Base-by-base conservation (phyloP, 2,113 vertebrate species). In the Corythornis cristatus region DNA sequence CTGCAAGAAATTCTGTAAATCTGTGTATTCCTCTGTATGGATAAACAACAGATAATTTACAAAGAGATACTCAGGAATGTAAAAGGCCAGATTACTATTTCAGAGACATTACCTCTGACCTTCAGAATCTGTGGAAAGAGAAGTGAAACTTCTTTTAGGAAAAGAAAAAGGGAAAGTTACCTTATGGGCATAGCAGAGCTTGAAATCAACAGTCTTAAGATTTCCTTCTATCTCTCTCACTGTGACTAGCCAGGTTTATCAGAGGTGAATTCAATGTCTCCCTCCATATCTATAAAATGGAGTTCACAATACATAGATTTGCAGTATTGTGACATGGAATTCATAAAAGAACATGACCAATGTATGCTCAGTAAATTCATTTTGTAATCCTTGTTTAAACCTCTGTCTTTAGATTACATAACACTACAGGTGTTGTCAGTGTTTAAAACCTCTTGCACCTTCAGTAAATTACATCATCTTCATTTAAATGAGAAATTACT, bases 21-120 rank as follows among this genome's bases (percentile, higher is more conserved):
- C 62, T 66, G 35, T 68, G 26, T 86, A 65, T 90, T 93, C 33
- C 21, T 79, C 65, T 74, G 23, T 31, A 57, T 42, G 33, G 90
- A 77, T 82, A 89, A 95, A 93, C 83, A 94, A 70, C 26, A 86
- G 88, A 66, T 71, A 83, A 60, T 18, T 83, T 70, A 50, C 70
- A 75, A 95, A 82, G 33, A 90, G 31, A 22, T 42, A 62, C 67
- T 79, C 43, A 66, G 57, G n/a, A 53, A 68, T 25, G 45, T 61
- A 78, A 71, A 93, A 93, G 43, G 51, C 29, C 51, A 20, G 4
- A 64, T 53, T 67, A 51, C 43, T 3, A 1, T 90, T 84, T 86
- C 46, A 85, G 84, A 72, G 68, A 61, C 4, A 5, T 61, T 93
- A 3, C 54, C 15, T 68, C 14, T 2, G 6, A 78, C 60, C 45